Base-by-base conservation (phyloP, 1,140 invertebrate genomes). In the Sitobion miscanthi region DNA sequence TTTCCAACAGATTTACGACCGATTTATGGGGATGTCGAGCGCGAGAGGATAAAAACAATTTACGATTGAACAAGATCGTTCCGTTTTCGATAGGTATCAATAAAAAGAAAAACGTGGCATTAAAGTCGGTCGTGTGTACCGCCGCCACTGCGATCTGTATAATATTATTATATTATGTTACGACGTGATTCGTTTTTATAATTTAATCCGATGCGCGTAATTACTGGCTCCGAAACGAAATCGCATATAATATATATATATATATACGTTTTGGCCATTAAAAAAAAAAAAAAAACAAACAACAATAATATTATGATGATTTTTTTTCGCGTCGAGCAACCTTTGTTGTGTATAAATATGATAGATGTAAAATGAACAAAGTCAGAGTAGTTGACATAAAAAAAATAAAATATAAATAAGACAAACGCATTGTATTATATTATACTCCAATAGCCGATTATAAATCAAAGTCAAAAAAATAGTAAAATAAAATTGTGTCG, bases 41-140 rank as follows among this genome's bases (percentile, higher is more conserved):
- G 54, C 54, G 30, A 57, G 38, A 90, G 88, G 88, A 90, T 90
- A 90, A 90, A 90, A 90, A 62, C 88, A 90, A 62, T 90, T 90
- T 90, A 90, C 88, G 88, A 62, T 90, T 62, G 38, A 62, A 90
- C 54, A 90, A 90, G 54, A 90, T 57, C 88, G 54, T 90, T 90
- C 45, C 52, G 54, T 30, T 90, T 90, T 35, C 35, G 88, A 90
- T 90, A 90, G 88, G 88, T 90, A 90, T 90, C 88, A 90, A 90
- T 90, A 89, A 89, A 89, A 54, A 62, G n/a, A 89, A 14, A 89
- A 38, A 54, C 35, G 88, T 35, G 20, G 88, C 30, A 45, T 62
- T 62, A n/a, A 38, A 45, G 87, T 88, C n/a, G 49, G 30, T 52
- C 25, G 47, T 35, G 87, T 52, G 49, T 38, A 49, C 86, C 47